A percentile compares a stretch with the other conserved stretches of the same genome.
These are phyloP conservation scores for Temnothorax unifasciatus DNA, from an alignment of 2,888 invertebrate species.

Conservation along the genomic window DNA sequence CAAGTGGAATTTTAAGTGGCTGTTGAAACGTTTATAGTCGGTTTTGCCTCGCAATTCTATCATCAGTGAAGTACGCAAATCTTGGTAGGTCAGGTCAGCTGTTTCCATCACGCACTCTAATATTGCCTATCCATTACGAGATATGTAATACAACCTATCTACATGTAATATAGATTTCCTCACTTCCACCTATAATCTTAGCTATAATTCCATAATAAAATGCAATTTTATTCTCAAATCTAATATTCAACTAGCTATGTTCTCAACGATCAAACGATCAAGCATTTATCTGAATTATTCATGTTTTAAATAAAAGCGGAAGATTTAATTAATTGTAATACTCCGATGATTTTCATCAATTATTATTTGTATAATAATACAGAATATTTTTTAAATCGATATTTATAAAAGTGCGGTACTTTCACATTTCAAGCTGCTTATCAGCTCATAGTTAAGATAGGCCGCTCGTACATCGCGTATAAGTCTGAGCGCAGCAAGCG, in stretches of 20 bases:
- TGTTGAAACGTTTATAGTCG: constrained; percentile 71
- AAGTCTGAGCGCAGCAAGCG: constrained; percentile 13
- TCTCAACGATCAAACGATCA: background rate
- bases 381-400: background rate
- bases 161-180: background rate
- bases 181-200: background rate
- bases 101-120: constrained; percentile 62
- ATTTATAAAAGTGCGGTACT: background rate
- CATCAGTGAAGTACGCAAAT: constrained; percentile 67
- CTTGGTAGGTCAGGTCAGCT: constrained; percentile 62
- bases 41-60: constrained; percentile 64
- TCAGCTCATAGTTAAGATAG: background rate
- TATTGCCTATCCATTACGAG: constrained; percentile 4
- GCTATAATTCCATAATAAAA: background rate
- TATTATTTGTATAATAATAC: background rate
- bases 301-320: background rate
- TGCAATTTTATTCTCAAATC: background rate
- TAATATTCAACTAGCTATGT: background rate
- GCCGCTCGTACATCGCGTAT: background rate
- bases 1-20: constrained; percentile 72
- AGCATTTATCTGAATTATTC: background rate
- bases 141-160: constrained; percentile 18
- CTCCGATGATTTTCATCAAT: background rate
- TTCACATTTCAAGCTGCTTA: background rate
- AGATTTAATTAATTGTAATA: background rate